phyloP scores from a whole-genome alignment of 2,113 vertebrate species.

The Corvus hawaiiensis region DNA sequence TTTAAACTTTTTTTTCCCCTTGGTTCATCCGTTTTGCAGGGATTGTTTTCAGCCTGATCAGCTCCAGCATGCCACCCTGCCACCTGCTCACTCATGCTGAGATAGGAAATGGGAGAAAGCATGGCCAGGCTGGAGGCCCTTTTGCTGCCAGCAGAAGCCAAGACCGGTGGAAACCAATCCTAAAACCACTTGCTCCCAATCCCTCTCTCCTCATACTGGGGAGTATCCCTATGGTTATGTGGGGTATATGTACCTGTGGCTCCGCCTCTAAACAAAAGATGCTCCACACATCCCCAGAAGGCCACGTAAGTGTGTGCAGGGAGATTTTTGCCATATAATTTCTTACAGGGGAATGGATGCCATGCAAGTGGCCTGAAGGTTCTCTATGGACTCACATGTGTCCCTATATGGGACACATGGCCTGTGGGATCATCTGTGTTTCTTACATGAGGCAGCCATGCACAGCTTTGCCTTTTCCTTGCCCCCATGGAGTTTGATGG shows the following conservation, averaged over 20 bases:
- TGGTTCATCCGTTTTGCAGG: background rate
- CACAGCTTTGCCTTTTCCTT: background rate
- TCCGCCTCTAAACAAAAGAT: background rate
- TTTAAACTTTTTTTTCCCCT: background rate
- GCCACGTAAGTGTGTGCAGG: background rate
- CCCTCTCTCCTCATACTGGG: background rate
- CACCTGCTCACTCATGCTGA: background rate
- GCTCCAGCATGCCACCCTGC: background rate
- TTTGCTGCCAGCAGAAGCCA: background rate
- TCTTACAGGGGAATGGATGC: background rate
- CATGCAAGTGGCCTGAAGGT: background rate
- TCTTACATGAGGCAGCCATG: rapidly evolving
- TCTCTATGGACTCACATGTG: rapidly evolving
- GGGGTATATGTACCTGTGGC: background rate
- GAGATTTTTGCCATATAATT: background rate
- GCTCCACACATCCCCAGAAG: background rate
- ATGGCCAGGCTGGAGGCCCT: background rate
- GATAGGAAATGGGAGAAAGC: background rate
- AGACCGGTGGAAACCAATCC: background rate
- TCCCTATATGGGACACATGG: rapidly evolving
- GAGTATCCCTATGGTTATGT: rapidly evolving
- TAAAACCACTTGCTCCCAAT: rapidly evolving
- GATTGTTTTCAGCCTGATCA: background rate
- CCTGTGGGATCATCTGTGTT: background rate
- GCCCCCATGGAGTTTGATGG: background rate